These are phyloP conservation scores for Tiaroga cobitis DNA, from an alignment of 2,797 vertebrate species.

Conservation along the genomic window DNA sequence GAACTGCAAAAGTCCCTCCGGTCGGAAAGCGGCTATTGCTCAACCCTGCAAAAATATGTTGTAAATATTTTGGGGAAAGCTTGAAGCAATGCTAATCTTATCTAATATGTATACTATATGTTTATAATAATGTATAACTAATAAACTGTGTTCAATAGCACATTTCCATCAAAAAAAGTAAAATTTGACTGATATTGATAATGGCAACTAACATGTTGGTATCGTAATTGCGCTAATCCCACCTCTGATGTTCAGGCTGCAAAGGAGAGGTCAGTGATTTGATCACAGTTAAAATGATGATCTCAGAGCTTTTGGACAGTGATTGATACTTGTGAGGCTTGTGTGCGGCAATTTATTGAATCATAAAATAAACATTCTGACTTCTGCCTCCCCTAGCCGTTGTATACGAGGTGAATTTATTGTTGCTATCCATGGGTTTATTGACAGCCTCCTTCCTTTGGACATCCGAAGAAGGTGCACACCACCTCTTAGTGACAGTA, in stretches of 20 bases:
- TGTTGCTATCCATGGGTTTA: constrained; percentile 30
- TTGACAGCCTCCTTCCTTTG: constrained; percentile 47
- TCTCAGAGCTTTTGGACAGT: constrained; percentile 44
- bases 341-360: constrained; percentile 56
- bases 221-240: not conserved
- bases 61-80: not conserved
- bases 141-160: not conserved
- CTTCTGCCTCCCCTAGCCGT: constrained; percentile 31
- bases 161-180: not conserved
- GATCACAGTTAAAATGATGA: constrained; percentile 36
- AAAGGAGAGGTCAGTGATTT: not conserved
- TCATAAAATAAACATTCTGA: constrained; percentile 57
- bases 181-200: not conserved
- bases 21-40: no score
- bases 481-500: constrained; percentile 39
- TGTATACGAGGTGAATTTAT: constrained; percentile 49
- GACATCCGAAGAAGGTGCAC: constrained; percentile 15
- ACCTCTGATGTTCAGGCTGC: not conserved
- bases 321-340: constrained; percentile 34
- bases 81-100: not conserved
- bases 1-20: no score
- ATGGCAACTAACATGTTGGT: not conserved
- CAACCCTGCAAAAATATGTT: not conserved
- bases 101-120: not conserved
- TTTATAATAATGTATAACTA: not conserved